Conservation (phyloP, 1,140 invertebrate genomes). For the Cherax destructor region DNA sequence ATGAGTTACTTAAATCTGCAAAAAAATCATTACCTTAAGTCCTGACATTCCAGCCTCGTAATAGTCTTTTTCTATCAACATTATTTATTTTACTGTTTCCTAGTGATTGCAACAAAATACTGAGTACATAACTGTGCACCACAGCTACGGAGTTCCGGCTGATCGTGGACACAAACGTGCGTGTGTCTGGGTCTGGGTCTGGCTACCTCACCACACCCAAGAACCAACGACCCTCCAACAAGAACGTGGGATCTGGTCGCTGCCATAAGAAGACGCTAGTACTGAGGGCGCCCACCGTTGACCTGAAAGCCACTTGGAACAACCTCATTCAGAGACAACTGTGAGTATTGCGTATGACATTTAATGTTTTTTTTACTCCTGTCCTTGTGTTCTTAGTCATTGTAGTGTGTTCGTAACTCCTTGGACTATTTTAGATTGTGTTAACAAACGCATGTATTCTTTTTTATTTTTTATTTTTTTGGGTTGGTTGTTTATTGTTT, state of each 20-base stretch:
- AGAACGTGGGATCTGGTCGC: constrained; percentile 9
- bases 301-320: constrained; percentile 91
- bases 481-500: no score
- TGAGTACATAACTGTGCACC: not conserved
- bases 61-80: no score
- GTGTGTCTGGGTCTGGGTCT: constrained; percentile 1
- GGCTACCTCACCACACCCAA: constrained; percentile 42
- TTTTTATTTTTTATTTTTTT: no score
- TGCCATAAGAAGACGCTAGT: constrained; percentile 81
- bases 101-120: no score
- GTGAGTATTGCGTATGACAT: constrained; percentile 78
- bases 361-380: no score
- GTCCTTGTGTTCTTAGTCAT: not conserved
- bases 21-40: no score
- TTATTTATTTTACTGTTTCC: no score
- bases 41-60: no score
- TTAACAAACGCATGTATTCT: no score
- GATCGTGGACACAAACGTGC: constrained; percentile 41
- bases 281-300: constrained; percentile 85
- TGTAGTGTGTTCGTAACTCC: not conserved
- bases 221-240: not conserved
- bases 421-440: not conserved
- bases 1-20: no score
- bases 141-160: constrained; percentile 50
- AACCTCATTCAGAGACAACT: constrained; percentile 90